Conservation (phyloP, 2,888 invertebrate genomes). For the Hyposoter didymator region DNA sequence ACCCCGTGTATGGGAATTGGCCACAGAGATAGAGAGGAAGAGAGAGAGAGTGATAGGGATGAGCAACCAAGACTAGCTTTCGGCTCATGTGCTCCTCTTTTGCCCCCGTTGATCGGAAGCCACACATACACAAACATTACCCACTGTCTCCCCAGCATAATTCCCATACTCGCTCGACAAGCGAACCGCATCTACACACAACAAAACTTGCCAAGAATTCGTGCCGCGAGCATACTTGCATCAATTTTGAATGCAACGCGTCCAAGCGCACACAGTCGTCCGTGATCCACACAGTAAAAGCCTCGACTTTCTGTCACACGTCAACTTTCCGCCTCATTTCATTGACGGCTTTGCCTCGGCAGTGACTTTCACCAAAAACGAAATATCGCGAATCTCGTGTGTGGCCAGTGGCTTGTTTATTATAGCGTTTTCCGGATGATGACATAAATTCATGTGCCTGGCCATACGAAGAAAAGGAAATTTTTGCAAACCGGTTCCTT, state of each 20-base stretch:
- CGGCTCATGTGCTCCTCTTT: constrained; percentile 62
- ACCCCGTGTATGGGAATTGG: constrained; percentile 70
- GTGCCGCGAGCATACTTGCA: constrained; percentile 79
- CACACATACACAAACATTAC: constrained; percentile 43
- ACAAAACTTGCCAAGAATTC: constrained; percentile 78
- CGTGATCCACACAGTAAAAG: constrained; percentile 5
- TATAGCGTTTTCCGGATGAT: constrained; percentile 8
- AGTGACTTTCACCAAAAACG: constrained; percentile 42
- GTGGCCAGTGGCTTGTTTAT: constrained; percentile 33
- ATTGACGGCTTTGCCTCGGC: constrained; percentile 46
- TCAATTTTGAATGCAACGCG: constrained; percentile 77
- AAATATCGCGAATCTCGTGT: constrained; percentile 41
- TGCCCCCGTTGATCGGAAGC: constrained; percentile 62
- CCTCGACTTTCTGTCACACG: constrained; percentile 17
- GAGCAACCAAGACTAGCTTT: neutral
- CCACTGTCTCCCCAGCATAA: constrained; percentile 57
- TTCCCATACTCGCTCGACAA: constrained; percentile 53
- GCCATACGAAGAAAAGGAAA: neutral
- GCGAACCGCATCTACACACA: constrained; percentile 16
- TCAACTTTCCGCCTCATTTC: constrained; percentile 55
- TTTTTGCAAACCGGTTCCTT: neutral
- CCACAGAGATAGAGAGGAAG: constrained; percentile 48
- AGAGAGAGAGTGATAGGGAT: constrained; percentile 34
- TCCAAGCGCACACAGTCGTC: constrained; percentile 7
- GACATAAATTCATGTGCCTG: constrained; percentile 12